phyloP scores from a whole-genome alignment of 2,797 vertebrate genomes.

The Psittacula echo region DNA sequence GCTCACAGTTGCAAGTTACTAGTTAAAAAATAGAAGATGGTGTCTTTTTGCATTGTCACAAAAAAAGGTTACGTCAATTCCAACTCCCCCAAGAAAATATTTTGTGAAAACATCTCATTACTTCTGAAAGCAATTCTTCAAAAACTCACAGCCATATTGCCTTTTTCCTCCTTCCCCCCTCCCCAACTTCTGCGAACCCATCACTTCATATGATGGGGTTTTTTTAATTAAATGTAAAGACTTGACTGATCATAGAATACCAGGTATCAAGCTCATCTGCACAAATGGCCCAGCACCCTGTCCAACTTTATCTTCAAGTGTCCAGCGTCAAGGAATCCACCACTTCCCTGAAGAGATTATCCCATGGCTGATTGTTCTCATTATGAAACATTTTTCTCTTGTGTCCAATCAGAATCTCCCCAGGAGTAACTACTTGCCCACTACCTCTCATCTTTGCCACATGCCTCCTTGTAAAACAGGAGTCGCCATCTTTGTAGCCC shows the following conservation, averaged over 20 bases:
- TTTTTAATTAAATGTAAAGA: not conserved
- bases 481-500: not conserved
- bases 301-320: not conserved
- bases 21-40: not conserved
- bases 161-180: not conserved
- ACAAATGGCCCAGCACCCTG: not conserved
- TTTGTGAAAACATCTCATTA: not conserved
- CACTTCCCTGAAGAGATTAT: not conserved
- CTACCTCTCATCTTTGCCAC: not conserved
- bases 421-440: not conserved
- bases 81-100: not conserved
- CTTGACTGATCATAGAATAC: not conserved
- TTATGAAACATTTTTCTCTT: not conserved
- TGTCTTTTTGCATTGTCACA: not conserved
- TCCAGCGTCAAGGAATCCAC: not conserved
- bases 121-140: not conserved
- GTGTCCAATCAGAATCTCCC: not conserved
- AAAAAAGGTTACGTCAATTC: not conserved
- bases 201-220: not conserved
- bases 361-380: not conserved
- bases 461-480: not conserved
- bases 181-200: not conserved
- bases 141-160: not conserved
- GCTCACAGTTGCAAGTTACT: not conserved
- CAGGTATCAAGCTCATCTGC: not conserved